Evolutionary conservation across 2,888 invertebrate species (phyloP), one percentile per base, ranked within the genome.

Genomic region (Pseudeuparius sepicola): DNA sequence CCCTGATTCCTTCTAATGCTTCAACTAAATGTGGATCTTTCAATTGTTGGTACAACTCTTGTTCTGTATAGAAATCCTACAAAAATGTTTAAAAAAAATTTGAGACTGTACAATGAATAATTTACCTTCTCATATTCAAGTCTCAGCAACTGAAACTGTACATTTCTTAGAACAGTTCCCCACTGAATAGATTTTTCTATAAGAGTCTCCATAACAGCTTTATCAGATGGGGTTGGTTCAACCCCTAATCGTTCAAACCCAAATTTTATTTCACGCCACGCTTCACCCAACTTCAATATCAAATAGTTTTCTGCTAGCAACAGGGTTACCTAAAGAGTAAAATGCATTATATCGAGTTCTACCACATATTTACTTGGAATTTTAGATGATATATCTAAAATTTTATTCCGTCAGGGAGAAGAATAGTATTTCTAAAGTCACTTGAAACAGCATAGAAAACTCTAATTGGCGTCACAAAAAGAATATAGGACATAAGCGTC

Each of bases 291-390:
- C 44, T 64, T 65, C 28, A 68, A 44, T 4, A 57, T 55, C 15
- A 65, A 54, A 41, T 59, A 67, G 40, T 66, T 59, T 47, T 66
- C 61, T 2, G 61, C 60, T 20, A 61, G 37, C 27, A 60, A 44
- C 45, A 60, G 51, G 2, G 65, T 66, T 14, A 66, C 52, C 66
- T 66, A 39, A 34, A 51, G 44, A 23, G 37, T 37, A 14, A 28
- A 16, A 31, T 28, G 7, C 32, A 20, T 27, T 16, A 29, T 9
- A 9, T 20, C 12, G 10, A 11, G 9, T n/a, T n/a, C n/a, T n/a
- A n/a, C n/a, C n/a, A n/a, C n/a, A n/a, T n/a, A n/a, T n/a, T n/a
- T n/a, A n/a, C n/a, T n/a, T n/a, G n/a, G n/a, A n/a, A n/a, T n/a
- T n/a, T n/a, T n/a, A n/a, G n/a, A n/a, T n/a, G n/a, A n/a, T n/a